Evolutionary conservation across 2,113 vertebrate genomes (phyloP).

Genomic region (Chaetorhynchus papuensis): DNA sequence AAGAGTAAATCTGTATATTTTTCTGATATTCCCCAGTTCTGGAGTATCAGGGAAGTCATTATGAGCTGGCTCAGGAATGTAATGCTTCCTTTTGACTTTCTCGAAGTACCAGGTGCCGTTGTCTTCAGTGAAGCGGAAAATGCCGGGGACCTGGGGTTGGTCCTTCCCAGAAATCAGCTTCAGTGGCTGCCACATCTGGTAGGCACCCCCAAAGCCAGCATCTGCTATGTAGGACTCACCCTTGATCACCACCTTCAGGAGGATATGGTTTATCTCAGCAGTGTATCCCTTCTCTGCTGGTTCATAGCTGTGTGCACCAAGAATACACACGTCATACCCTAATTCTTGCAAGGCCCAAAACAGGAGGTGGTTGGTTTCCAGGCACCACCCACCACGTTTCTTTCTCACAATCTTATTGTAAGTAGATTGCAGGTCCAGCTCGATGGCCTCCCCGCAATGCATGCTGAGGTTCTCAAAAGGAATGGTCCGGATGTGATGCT

Average conservation of each 20-base stretch:
- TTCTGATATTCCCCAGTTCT: slow-evolving; percentile 37
- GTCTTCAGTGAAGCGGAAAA: slow-evolving; percentile 73
- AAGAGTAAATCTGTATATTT: slow-evolving; percentile 74
- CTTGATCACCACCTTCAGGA: slow-evolving; percentile 74
- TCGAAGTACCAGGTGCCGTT: slow-evolving; percentile 75
- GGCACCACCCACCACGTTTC: slow-evolving; percentile 83
- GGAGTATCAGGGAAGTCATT: slow-evolving; percentile 25
- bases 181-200: slow-evolving; percentile 79
- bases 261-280: slow-evolving; percentile 58
- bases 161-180: slow-evolving; percentile 79
- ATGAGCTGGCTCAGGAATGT: slow-evolving; percentile 55
- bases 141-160: slow-evolving; percentile 73
- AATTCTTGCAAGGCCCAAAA: slow-evolving; percentile 80
- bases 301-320: slow-evolving; percentile 70
- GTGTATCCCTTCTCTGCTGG: slow-evolving; percentile 23
- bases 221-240: slow-evolving; percentile 77
- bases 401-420: slow-evolving; percentile 79
- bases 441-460: slow-evolving; percentile 75
- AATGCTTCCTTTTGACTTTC: slow-evolving; percentile 75
- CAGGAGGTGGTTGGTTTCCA: slow-evolving; percentile 82
- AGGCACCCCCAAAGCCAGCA: slow-evolving; percentile 77
- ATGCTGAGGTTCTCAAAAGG: slow-evolving; percentile 88
- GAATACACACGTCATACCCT: slow-evolving; percentile 70
- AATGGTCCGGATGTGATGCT: slow-evolving; percentile 73
- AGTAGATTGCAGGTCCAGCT: slow-evolving; percentile 65